These are phyloP conservation scores for Coregonus suidteri DNA, from an alignment of 2,797 vertebrate genomes.

Conservation along the genomic window DNA sequence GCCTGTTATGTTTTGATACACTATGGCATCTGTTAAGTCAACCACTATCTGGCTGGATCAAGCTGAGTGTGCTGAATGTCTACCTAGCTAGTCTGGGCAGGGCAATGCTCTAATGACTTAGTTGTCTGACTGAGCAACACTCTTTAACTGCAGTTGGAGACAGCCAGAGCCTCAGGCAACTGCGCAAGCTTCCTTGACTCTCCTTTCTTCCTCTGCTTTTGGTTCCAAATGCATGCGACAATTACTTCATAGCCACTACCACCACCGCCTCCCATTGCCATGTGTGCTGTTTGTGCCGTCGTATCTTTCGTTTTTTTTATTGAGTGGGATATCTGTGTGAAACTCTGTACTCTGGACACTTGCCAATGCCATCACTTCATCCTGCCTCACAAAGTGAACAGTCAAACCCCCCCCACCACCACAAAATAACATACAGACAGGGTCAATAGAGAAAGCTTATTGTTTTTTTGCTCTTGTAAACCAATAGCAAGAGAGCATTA, in stretches of 20 bases:
- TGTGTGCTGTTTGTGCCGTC: constrained; percentile 64
- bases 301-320: constrained; percentile 41
- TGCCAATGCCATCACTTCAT: constrained; percentile 74
- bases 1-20: constrained; percentile 63
- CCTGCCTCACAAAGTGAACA: constrained; percentile 79
- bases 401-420: constrained; percentile 15
- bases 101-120: constrained; percentile 61
- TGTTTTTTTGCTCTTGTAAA: constrained; percentile 35
- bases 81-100: constrained; percentile 47
- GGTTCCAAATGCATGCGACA: constrained; percentile 76
- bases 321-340: constrained; percentile 58
- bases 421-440: constrained; percentile 51
- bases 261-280: constrained; percentile 53
- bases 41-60: constrained; percentile 64
- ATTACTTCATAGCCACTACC: constrained; percentile 55
- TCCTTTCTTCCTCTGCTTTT: constrained; percentile 81
- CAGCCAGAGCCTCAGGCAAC: constrained; percentile 83
- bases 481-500: constrained; percentile 51
- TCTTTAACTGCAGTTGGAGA: constrained; percentile 75
- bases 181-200: constrained; percentile 84
- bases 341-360: constrained; percentile 53
- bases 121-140: constrained; percentile 45
- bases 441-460: constrained; percentile 70
- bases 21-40: constrained; percentile 60
- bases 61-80: constrained; percentile 68